Evolutionary conservation across 2,113 vertebrate species (phyloP).

Genomic region (human (Homo sapiens)): GRCh38 chr14:84574001-84574500

Average conservation of each 20-base stretch:
- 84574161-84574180: constrained; percentile 58
- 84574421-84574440: not conserved
- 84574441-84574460: not conserved
- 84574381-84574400: constrained; percentile 73
- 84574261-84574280: constrained; percentile 67
- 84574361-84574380: constrained; percentile 55
- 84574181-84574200: constrained; percentile 40
- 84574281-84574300: constrained; percentile 60
- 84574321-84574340: constrained; percentile 37
- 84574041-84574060: constrained; percentile 63
- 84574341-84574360: constrained; percentile 52
- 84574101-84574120: constrained; percentile 67
- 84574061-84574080: constrained; percentile 54
- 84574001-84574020: constrained; percentile 69
- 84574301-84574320: not conserved
- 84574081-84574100: constrained; percentile 36
- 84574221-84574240: constrained; percentile 41
- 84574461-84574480: constrained; percentile 25
- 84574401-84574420: constrained; percentile 45
- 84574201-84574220: constrained; percentile 46
- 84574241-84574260: constrained; percentile 63
- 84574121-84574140: constrained; percentile 64
- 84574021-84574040: constrained; percentile 29
- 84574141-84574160: constrained; percentile 67
- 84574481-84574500: constrained; percentile 42